Base-by-base conservation (phyloP, 2,113 vertebrate species). In the Cairina moschata region DNA sequence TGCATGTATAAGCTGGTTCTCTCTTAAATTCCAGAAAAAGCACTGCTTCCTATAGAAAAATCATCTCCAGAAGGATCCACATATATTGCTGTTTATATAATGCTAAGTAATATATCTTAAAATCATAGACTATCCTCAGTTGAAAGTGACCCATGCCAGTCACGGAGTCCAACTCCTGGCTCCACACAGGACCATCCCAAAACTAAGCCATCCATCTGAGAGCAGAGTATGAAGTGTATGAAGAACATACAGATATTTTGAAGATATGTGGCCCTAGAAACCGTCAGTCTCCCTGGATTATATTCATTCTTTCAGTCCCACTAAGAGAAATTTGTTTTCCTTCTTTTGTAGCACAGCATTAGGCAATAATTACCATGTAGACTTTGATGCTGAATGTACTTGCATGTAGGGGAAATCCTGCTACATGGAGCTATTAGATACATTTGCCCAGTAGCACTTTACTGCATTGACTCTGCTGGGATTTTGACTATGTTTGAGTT, bases 281-380 rank as follows among this genome's bases (percentile, higher is more conserved):
- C 14, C 15, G n/a, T 22, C 66, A 52, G 63, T 87, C 79, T 42
- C 13, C 40, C 18, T 66, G 17, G 54, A 91, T 93, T 76, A 18
- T 15, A 26, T 58, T 91, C 12, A 69, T 52, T 67, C 25, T 83
- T 31, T n/a, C 50, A 44, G 21, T 94, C 91, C 48, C 71, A 62
- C 69, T 94, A 80, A 15, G 38, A 87, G 76, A 83, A 72, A 68
- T 83, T 71, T 72, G 80, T 79, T 94, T 96, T 82, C 55, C 40
- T 50, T 91, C 50, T 76, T 86, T 76, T 76, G 55, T 40, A 89
- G 68, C 71, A 80, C 22, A 91, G 88, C 40, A 50, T 88, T 94
- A 77, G 92, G 76, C 76, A 95, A 91, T 93, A 94, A 95, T 96
- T 95, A 93, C 86, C 81, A 29, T 52, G 77, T 93, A 93, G 91